Evolutionary conservation across 2,888 invertebrate species (phyloP), one percentile per base, ranked within the genome.

Genomic region (Papilio gigon): DNA sequence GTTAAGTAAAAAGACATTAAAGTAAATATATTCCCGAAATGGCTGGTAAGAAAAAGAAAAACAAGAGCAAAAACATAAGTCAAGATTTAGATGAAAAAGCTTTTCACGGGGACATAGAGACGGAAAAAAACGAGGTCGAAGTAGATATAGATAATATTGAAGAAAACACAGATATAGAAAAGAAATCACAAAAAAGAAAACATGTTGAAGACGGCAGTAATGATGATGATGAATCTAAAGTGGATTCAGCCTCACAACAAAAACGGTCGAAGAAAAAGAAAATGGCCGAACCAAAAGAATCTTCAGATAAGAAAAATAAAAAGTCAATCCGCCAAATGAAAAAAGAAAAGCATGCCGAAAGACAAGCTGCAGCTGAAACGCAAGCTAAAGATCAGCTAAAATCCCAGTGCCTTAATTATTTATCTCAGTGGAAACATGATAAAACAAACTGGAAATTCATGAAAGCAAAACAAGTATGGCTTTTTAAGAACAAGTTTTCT

Each of bases 361-460:
- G 94, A 0, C 80, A 93, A 72, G 92, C 93, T 53, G 91, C 92
- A 61, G 93, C 93, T 59, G 93, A 92, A 76, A 85, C 90, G 61
- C 92, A 91, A 58, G 83, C 87, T 12, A 93, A 93, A 76, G 87
- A 93, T 65, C 93, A 93, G 66, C 89, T 93, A 12, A 94, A 93
- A 75, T 85, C 93, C 56, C 94, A 94, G 70, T 94, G 94, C 70
- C 86, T 94, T 20, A 94, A 91, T 77, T 96, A 96, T 80, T 81
- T 96, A 63, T 94, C 94, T 1, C 93, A 94, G 78, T 97, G 97
- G 96, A 95, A 96, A 82, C 92, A 95, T 79, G 92, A 93, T 71
- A 93, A 87, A 73, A 86, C 85, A 56, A 93, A 95, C 76, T 97
- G 97, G 97, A 97, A 96, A 83, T 97, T 97, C 81, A 95, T 95